phyloP scores from a whole-genome alignment of 2,113 vertebrate species.

The Phrynosoma blainvillii region DNA sequence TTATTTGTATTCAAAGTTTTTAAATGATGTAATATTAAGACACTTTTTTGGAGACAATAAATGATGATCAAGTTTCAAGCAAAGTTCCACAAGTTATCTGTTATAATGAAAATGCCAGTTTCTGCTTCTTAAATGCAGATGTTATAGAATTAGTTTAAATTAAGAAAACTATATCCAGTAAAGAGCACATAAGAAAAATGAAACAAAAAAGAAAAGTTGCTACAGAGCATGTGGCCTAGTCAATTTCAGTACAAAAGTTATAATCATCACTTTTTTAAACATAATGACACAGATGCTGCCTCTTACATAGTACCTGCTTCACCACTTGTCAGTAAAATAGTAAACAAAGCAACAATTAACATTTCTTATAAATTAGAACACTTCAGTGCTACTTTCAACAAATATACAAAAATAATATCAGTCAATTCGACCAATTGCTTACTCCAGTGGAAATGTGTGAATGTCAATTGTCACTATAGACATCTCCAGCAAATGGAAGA shows the following conservation, averaged over 20 bases:
- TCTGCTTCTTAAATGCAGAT: slow-evolving; percentile 38
- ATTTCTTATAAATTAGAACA: slow-evolving; percentile 78
- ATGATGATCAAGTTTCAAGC: slow-evolving; percentile 42
- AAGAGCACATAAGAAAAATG: slow-evolving; percentile 64
- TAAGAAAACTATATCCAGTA: slow-evolving; percentile 57
- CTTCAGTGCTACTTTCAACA: slow-evolving; percentile 79
- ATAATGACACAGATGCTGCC: slow-evolving; percentile 73
- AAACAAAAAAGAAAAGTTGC: slow-evolving; percentile 47
- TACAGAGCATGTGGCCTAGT: slow-evolving; percentile 69
- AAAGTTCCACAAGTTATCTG: not conserved
- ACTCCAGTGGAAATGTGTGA: slow-evolving; percentile 56
- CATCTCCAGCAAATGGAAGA: slow-evolving; percentile 86
- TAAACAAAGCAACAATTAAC: slow-evolving; percentile 81
- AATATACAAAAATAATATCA: slow-evolving; percentile 90
- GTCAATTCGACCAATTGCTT: slow-evolving; percentile 76
- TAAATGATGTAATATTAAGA: slow-evolving; percentile 47
- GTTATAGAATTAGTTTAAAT: slow-evolving; percentile 50
- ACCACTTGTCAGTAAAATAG: slow-evolving; percentile 78
- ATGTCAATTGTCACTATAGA: slow-evolving; percentile 89
- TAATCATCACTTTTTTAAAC: slow-evolving; percentile 72
- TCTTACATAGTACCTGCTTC: slow-evolving; percentile 69
- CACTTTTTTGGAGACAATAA: slow-evolving; percentile 1
- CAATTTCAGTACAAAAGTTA: slow-evolving; percentile 80
- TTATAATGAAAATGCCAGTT: not conserved
- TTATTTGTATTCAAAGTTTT: slow-evolving; percentile 27